phyloP scores from a whole-genome alignment of 2,113 vertebrate species.

The Chloroceryle aenea region DNA sequence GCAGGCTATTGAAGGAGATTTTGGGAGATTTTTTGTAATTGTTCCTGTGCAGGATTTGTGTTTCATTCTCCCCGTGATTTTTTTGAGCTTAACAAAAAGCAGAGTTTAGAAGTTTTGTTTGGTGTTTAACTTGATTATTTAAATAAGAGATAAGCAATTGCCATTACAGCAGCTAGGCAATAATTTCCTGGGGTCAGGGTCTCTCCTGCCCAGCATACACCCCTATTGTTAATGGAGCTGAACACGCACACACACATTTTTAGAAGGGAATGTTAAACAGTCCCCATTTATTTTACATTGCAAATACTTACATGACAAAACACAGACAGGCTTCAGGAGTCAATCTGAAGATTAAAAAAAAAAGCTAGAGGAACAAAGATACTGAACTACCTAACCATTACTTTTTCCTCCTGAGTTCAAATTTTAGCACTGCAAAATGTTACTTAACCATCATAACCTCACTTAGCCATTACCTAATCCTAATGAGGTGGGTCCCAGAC shows the following conservation, averaged over 20 bases:
- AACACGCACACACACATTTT: constrained; percentile 41
- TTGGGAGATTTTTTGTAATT: neutral
- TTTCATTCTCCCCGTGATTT: neutral
- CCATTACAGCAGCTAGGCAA: constrained; percentile 22
- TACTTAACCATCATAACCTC: neutral
- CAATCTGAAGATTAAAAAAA: constrained; percentile 23
- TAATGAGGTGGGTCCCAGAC: neutral
- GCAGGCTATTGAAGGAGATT: neutral
- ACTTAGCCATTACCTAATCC: neutral
- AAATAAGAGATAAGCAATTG: constrained; percentile 57
- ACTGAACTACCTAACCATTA: neutral
- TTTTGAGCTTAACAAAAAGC: constrained; percentile 7
- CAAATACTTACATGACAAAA: constrained; percentile 58
- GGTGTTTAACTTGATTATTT: constrained; percentile 48
- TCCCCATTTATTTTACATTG: constrained; percentile 59
- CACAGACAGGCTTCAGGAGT: constrained; percentile 36
- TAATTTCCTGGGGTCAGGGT: constrained; percentile 38
- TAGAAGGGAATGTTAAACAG: constrained; percentile 63
- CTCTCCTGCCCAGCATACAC: neutral
- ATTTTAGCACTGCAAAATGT: neutral
- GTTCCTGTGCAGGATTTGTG: neutral
- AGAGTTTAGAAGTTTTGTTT: constrained; percentile 55
- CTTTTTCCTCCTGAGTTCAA: neutral
- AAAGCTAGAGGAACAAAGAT: neutral
- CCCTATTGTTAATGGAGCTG: constrained; percentile 26